A percentile compares a stretch with the other conserved stretches of the same genome.
Conservation (phyloP, 1,140 invertebrate genomes). For the Andrena cerasifolii region DNA sequence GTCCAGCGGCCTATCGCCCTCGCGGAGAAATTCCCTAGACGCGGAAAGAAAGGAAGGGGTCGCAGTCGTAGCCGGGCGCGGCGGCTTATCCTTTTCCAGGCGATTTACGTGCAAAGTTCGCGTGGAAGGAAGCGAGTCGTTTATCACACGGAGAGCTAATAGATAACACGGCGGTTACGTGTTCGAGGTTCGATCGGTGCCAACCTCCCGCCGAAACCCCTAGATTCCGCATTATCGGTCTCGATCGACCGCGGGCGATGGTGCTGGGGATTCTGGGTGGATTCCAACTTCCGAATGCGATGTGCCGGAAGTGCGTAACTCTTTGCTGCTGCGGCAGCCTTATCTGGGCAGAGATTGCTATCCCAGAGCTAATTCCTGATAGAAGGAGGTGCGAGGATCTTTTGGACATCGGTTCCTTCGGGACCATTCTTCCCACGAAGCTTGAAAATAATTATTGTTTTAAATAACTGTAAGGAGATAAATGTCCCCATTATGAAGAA, state of each 20-base stretch:
- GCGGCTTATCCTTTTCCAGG: conserved; percentile 71
- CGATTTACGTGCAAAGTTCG: conserved; percentile 73
- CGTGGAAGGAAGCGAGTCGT: conserved; percentile 73
- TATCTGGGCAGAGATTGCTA: neutral
- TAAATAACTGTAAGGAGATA: no score
- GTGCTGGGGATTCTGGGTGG: conserved; percentile 34
- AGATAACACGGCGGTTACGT: conserved; percentile 73
- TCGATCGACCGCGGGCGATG: conserved; percentile 53
- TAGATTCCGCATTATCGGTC: conserved; percentile 66
- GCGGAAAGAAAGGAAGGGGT: conserved; percentile 9
- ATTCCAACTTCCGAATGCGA: conserved; percentile 34
- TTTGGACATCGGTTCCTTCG: no score
- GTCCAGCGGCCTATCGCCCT: neutral
- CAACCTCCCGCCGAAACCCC: conserved; percentile 18
- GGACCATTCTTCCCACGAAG: no score
- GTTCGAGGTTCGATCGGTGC: conserved; percentile 67
- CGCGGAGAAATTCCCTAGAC: neutral
- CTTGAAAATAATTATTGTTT: no score
- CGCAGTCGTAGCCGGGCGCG: conserved; percentile 3
- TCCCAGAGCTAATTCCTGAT: neutral
- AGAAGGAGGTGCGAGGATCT: no score
- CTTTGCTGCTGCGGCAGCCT: neutral
- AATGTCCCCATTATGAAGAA: no score
- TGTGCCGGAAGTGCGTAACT: conserved; percentile 52
- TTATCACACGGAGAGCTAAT: conserved; percentile 72